These are phyloP conservation scores for Drosophila subsilvestris DNA, from an alignment of 2,888 invertebrate species.

Conservation along the genomic window DNA sequence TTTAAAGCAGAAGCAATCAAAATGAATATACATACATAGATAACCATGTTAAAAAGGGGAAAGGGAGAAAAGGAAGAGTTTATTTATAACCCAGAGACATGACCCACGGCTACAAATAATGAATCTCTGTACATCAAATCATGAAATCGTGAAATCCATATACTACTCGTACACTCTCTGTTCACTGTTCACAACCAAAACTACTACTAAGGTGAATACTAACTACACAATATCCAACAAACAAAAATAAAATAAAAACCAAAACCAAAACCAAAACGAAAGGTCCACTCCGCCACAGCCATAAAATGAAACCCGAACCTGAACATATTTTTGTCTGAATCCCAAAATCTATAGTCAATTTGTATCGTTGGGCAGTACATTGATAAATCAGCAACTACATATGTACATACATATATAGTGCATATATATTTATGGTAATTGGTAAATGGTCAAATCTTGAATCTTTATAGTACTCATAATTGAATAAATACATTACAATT, in stretches of 20 bases:
- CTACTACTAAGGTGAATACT: constrained; percentile 73
- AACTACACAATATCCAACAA: constrained; percentile 25
- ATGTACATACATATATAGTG: constrained; percentile 7
- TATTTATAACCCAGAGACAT: constrained; percentile 17
- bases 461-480: constrained; percentile 29
- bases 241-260: neutral
- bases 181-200: constrained; percentile 56
- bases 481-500: constrained; percentile 49
- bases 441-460: constrained; percentile 47
- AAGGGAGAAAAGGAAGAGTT: constrained; percentile 5
- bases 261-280: neutral
- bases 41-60: constrained; percentile 12
- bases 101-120: constrained; percentile 13
- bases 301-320: constrained; percentile 1
- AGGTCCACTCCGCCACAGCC: constrained; percentile 11
- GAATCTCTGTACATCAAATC: constrained; percentile 20
- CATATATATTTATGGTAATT: constrained; percentile 30
- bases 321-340: constrained; percentile 14
- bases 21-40: constrained; percentile 19
- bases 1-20: constrained; percentile 53
- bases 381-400: constrained; percentile 40
- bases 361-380: constrained; percentile 41
- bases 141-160: constrained; percentile 26
- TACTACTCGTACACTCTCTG: constrained; percentile 24
- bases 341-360: constrained; percentile 65